These are phyloP conservation scores for Trachelus tabidus DNA, from an alignment of 2,888 invertebrate genomes.

Conservation along the genomic window DNA sequence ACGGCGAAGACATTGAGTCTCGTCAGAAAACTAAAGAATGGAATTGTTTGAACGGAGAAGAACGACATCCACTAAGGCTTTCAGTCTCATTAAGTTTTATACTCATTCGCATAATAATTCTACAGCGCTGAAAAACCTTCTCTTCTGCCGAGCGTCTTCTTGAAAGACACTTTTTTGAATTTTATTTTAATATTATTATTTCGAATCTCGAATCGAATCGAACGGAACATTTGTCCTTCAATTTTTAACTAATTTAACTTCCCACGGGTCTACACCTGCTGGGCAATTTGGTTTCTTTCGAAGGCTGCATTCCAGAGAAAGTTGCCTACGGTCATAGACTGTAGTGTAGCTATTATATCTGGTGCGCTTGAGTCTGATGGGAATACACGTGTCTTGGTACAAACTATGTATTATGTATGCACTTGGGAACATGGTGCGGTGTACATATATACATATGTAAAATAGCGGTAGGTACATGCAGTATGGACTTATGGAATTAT, in stretches of 20 bases:
- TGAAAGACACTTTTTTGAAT: not conserved
- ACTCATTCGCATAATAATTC: not conserved
- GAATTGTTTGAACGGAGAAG: not conserved
- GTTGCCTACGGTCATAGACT: conserved; percentile 25
- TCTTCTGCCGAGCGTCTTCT: not conserved
- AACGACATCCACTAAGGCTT: not conserved
- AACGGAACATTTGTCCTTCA: not conserved
- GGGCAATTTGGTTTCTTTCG: conserved; percentile 26
- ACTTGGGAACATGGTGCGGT: not conserved
- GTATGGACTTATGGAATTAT: not conserved
- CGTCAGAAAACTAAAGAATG: conserved; percentile 19
- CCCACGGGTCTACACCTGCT: not conserved
- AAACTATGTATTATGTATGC: not conserved
- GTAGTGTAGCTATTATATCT: not conserved
- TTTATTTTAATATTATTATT: not conserved
- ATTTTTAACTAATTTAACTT: not conserved
- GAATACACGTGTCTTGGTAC: not conserved
- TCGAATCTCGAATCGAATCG: not conserved
- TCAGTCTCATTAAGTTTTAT: not conserved
- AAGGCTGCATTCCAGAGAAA: conserved; percentile 47
- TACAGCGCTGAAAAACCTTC: not conserved
- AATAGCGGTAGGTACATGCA: not conserved
- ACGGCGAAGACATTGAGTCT: conserved; percentile 38
- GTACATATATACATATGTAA: not conserved
- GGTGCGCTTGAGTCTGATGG: not conserved